Evolutionary conservation across 2,888 invertebrate species (phyloP).

Genomic region (Selenia dentaria): DNA sequence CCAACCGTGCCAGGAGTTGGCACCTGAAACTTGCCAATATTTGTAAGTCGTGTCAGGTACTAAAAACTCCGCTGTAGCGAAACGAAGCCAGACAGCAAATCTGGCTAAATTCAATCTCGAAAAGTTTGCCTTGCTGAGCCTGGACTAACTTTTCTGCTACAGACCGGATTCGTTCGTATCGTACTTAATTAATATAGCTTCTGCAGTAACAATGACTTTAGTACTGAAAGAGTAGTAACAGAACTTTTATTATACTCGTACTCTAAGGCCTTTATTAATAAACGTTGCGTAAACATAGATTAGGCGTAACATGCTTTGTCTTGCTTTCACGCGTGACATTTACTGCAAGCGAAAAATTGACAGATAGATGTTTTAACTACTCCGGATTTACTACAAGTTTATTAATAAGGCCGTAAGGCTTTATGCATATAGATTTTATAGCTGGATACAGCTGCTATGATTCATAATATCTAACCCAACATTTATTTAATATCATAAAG

Average conservation of each 20-base stretch:
- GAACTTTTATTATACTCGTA: neutral
- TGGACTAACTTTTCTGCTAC: constrained; percentile 51
- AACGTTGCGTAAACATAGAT: no score
- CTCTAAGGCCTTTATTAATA: no score
- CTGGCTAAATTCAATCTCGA: constrained; percentile 67
- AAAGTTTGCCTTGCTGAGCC: constrained; percentile 50
- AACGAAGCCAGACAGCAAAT: constrained; percentile 63
- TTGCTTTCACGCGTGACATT: no score
- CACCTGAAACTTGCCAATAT: constrained; percentile 58
- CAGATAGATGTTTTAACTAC: no score
- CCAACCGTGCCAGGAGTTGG: constrained; percentile 40
- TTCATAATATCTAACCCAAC: no score
- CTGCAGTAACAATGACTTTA: no score
- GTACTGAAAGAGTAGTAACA: constrained; percentile 16
- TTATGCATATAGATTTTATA: neutral
- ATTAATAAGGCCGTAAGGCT: no score
- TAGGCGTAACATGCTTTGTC: no score
- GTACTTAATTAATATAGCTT: constrained; percentile 45
- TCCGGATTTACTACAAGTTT: no score
- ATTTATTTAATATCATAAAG: neutral
- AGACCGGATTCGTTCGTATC: constrained; percentile 45
- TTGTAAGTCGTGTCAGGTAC: constrained; percentile 76
- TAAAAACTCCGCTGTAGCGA: constrained; percentile 61
- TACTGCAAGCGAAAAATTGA: no score
- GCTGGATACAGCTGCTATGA: neutral